Conservation (phyloP, 2,888 invertebrate species). For the Sylvicola cinctus region DNA sequence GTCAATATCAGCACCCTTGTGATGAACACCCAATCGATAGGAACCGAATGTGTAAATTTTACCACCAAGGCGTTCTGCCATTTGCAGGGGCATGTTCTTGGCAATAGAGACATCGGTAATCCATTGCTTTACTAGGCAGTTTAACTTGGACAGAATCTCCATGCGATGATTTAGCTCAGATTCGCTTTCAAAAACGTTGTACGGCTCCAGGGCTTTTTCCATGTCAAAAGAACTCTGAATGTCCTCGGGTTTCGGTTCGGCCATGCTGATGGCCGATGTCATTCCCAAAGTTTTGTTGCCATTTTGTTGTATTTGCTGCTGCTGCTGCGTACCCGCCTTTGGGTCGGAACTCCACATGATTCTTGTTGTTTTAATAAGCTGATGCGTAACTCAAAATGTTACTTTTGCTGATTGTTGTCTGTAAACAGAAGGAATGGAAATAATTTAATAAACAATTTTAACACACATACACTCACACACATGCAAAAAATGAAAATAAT, state of each 20-base stretch:
- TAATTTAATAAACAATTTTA: no score
- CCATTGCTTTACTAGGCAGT: conserved; percentile 84
- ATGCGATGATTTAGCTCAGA: conserved; percentile 77
- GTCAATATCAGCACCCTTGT: conserved; percentile 97
- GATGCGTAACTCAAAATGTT: no score
- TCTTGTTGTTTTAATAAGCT: neutral
- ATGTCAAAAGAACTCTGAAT: conserved; percentile 46
- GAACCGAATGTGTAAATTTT: conserved; percentile 99
- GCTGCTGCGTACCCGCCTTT: conserved; percentile 9
- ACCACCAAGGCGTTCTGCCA: conserved; percentile 83
- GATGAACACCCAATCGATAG: conserved; percentile 86
- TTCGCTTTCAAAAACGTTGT: conserved; percentile 78
- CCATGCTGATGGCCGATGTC: conserved; percentile 85
- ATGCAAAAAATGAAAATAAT: no score
- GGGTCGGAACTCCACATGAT: conserved; percentile 24
- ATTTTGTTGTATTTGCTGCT: conserved; percentile 5
- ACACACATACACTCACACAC: no score
- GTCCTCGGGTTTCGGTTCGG: conserved; percentile 56
- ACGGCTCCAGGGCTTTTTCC: conserved; percentile 53
- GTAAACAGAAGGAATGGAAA: no score
- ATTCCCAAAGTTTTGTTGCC: conserved; percentile 40
- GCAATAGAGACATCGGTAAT: conserved; percentile 71
- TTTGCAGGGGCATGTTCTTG: conserved; percentile 80
- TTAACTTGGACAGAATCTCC: conserved; percentile 67
- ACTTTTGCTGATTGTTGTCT: no score